These are phyloP conservation scores for Polymixis flavicincta DNA, from an alignment of 2,888 invertebrate species.

Conservation along the genomic window DNA sequence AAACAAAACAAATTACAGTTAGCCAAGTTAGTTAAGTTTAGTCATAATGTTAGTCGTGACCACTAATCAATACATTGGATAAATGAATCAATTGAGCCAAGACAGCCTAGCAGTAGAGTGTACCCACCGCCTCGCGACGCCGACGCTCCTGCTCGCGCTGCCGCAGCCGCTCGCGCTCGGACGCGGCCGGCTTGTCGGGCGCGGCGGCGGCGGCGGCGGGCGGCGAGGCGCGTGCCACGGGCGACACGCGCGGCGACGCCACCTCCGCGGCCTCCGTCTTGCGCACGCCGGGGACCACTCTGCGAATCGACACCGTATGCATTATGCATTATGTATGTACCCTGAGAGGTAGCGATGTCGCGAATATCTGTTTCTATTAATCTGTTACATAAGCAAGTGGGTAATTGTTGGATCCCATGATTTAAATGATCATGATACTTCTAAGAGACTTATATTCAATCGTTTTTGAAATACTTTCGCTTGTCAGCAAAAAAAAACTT, in stretches of 20 bases:
- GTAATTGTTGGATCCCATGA: neutral
- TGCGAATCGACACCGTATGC: conserved; percentile 42
- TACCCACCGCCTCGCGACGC: conserved; percentile 97
- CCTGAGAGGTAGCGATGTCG: neutral
- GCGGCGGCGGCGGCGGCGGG: conserved; percentile 79
- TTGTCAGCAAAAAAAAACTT: too few relatives aligned
- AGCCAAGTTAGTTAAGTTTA: too few relatives aligned
- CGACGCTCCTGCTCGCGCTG: conserved; percentile 97
- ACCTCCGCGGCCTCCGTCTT: conserved; percentile 81
- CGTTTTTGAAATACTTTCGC: too few relatives aligned
- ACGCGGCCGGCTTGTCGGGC: conserved; percentile 90
- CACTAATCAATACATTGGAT: neutral
- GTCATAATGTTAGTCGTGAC: neutral
- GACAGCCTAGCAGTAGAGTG: conserved; percentile 15
- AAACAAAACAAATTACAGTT: too few relatives aligned
- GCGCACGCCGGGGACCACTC: conserved; percentile 74
- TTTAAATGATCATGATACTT: neutral
- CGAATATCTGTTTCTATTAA: neutral
- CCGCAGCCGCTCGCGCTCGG: conserved; percentile 96
- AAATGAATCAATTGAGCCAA: neutral
- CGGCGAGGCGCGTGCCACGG: conserved; percentile 84
- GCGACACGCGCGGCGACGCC: conserved; percentile 84
- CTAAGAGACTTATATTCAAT: neutral
- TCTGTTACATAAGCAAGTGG: neutral
- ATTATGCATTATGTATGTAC: neutral